Evolutionary conservation across 2,888 invertebrate genomes (phyloP).

Genomic region (Crepidodera aurea): DNA sequence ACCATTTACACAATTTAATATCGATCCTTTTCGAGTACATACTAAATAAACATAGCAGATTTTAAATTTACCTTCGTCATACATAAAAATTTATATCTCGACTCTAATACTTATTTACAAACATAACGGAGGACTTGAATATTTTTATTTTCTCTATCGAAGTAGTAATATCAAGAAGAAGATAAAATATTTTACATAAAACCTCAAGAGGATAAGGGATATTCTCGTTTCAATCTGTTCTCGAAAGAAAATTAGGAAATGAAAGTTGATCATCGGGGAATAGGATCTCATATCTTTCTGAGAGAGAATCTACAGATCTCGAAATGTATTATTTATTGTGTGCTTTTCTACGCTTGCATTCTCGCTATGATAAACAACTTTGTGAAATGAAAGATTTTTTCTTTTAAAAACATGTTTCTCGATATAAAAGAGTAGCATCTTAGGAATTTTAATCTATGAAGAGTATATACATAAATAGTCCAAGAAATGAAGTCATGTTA

Average conservation of each 20-base stretch:
- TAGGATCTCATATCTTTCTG: slow-evolving; percentile 25
- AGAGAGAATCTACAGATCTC: slow-evolving; percentile 8
- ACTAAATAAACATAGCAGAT: too few relatives aligned
- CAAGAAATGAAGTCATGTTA: too few relatives aligned
- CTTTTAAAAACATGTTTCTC: too few relatives aligned
- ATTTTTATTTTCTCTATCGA: slow-evolving; percentile 10
- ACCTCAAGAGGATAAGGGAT: slow-evolving; percentile 4
- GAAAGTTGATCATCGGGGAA: slow-evolving; percentile 29
- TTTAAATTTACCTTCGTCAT: too few relatives aligned
- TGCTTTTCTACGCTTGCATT: too few relatives aligned
- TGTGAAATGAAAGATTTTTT: slow-evolving; percentile 7
- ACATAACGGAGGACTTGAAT: neutral
- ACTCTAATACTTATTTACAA: slow-evolving; percentile 9
- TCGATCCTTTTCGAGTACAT: too few relatives aligned
- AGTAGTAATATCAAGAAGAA: neutral
- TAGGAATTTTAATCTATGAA: too few relatives aligned
- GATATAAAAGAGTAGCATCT: too few relatives aligned
- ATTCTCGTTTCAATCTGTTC: slow-evolving; percentile 24
- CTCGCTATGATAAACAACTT: slow-evolving; percentile 17
- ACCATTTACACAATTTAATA: too few relatives aligned
- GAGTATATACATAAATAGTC: too few relatives aligned
- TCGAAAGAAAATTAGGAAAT: slow-evolving; percentile 31
- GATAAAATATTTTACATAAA: slow-evolving; percentile 29
- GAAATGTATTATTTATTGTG: slow-evolving; percentile 26
- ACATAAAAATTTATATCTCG: too few relatives aligned